Evolutionary conservation across 2,888 invertebrate genomes (phyloP), one percentile per base, ranked within the genome.

Genomic region (Rhamnusium bicolor): DNA sequence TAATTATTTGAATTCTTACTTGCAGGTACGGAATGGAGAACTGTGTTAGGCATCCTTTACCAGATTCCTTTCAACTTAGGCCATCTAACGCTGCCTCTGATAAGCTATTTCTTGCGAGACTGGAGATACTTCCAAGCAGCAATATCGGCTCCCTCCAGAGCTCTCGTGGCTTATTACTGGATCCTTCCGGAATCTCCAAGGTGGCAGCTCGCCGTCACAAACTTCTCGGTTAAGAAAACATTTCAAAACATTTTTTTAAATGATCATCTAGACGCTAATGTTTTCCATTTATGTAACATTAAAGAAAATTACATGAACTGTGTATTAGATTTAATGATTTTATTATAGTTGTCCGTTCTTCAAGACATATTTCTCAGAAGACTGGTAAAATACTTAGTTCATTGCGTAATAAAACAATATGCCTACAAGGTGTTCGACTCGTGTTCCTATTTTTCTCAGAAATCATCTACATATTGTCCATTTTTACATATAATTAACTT

Each of bases 141-240:
- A 4, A 90, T 92, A 51, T 91, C 91, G 0, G 75, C 90, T 10
- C 92, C 92, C 1, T 91, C 92, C 0, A 80, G 92, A 40, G 79
- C 94, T 40, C 89, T 93, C 4, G 85, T 92, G 47, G 86, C 90
- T 0, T 93, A 92, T 77, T 92, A 91, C 82, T 94, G 93, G 91
- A 83, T 94, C 6, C 88, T 95, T 68, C 94, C 94, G 0, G 95
- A 95, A 88, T 95, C 95, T 1, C 95, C 95, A 0, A 90, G 95
- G 68, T 95, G 95, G 95, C 88, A 95, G 7, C 90, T 94, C 53
- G 92, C 93, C 10, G 91, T 92, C 1, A n/a, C n/a, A n/a, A n/a
- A n/a, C n/a, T n/a, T n/a, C n/a, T n/a, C n/a, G n/a, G n/a, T n/a
- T n/a, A n/a, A n/a, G n/a, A n/a, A n/a, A n/a, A n/a, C n/a, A n/a